Percentiles rank a stretch among this genome's conserved stretches.
These are phyloP conservation scores for Potamarius usumacintae DNA, from an alignment of 2,113 vertebrate genomes.

Conservation along the genomic window DNA sequence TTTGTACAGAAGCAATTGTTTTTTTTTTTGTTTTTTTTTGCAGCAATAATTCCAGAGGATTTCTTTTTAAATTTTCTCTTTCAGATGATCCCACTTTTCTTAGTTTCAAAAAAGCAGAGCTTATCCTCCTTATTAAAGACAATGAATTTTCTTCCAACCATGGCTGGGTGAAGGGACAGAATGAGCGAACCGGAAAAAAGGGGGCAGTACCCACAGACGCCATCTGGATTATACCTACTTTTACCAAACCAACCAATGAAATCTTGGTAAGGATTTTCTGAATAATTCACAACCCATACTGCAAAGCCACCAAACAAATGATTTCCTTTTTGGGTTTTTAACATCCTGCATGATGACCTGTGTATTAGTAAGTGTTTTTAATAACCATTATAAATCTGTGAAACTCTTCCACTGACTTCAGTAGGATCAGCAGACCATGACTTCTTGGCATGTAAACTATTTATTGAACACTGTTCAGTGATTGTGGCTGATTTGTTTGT, in stretches of 20 bases:
- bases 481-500: conserved; percentile 46
- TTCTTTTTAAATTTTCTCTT: conserved; percentile 27
- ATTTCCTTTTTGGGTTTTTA: neutral
- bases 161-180: conserved; percentile 82
- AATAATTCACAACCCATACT: neutral
- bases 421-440: neutral
- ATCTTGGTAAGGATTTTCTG: conserved; percentile 77
- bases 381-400: neutral
- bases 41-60: neutral
- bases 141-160: conserved; percentile 70
- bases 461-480: neutral
- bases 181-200: conserved; percentile 74
- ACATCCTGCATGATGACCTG: neutral
- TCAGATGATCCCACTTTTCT: conserved; percentile 83
- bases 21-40: neutral
- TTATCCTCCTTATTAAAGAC: conserved; percentile 81
- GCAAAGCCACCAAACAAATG: neutral
- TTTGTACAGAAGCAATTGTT: neutral
- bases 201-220: conserved; percentile 80
- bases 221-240: conserved; percentile 80
- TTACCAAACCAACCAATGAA: conserved; percentile 83
- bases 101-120: conserved; percentile 86
- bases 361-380: neutral
- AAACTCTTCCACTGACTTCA: neutral
- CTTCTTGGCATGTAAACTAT: neutral